Evolutionary conservation across 2,797 vertebrate species (phyloP).

Genomic region (Anas capensis): DNA sequence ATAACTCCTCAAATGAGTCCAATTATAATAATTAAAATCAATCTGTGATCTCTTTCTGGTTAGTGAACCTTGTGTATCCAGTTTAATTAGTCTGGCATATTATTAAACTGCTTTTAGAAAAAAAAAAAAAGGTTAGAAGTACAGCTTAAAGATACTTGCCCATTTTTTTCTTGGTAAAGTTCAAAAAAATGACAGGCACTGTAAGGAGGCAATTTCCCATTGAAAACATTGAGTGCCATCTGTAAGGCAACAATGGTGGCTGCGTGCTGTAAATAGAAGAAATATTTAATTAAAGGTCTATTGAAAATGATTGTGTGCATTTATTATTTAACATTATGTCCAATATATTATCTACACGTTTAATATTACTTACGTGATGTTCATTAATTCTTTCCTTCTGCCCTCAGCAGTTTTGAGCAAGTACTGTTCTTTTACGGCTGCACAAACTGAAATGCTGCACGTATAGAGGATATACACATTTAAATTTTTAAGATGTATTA

Average conservation of each 20-base stretch:
- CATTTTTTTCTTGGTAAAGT: slow-evolving; percentile 86
- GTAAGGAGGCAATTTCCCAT: slow-evolving; percentile 85
- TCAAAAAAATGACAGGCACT: slow-evolving; percentile 90
- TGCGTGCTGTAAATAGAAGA: slow-evolving; percentile 82
- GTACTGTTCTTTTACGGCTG: neutral
- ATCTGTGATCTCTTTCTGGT: neutral
- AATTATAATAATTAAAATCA: neutral
- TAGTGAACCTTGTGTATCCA: neutral
- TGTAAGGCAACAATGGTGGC: slow-evolving; percentile 88
- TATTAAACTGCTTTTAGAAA: neutral
- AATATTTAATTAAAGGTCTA: neutral
- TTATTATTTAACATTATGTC: neutral
- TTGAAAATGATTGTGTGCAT: neutral
- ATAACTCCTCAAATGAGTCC: neutral
- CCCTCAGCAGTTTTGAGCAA: neutral
- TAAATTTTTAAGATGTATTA: neutral
- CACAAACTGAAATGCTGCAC: neutral
- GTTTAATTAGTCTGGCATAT: neutral
- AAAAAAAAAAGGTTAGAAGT: neutral
- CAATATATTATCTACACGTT: neutral
- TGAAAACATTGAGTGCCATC: slow-evolving; percentile 86
- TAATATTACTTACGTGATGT: neutral
- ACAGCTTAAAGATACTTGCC: slow-evolving; percentile 71
- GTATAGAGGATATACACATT: neutral
- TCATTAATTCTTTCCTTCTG: neutral